Evolutionary conservation across 2,888 invertebrate genomes (phyloP).

Genomic region (Antheraea assamensis): DNA sequence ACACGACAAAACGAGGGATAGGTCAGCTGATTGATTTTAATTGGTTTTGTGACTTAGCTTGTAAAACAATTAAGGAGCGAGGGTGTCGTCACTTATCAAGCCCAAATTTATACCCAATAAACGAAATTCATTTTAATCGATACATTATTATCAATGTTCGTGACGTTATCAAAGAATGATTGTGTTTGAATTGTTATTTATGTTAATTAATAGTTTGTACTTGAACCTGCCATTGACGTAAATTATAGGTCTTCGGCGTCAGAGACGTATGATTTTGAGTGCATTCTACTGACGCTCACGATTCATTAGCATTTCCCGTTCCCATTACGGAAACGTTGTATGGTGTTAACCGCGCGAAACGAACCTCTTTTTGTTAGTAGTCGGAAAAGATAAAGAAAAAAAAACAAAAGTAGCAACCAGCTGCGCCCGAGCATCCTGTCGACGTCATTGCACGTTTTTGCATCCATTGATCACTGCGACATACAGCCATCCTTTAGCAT

Average conservation of each 20-base stretch:
- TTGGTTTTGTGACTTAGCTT: constrained; percentile 59
- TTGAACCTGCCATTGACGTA: constrained; percentile 54
- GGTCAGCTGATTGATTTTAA: constrained; percentile 61
- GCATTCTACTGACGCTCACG: constrained; percentile 56
- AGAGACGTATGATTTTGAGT: constrained; percentile 59
- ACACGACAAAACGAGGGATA: constrained; percentile 45
- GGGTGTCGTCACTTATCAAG: constrained; percentile 38
- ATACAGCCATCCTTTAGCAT: constrained; percentile 57
- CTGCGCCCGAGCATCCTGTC: constrained; percentile 80
- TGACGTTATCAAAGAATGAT: constrained; percentile 17
- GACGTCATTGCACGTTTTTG: constrained; percentile 72
- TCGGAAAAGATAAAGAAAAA: constrained; percentile 60
- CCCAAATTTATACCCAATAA: constrained; percentile 34
- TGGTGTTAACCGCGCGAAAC: constrained; percentile 73
- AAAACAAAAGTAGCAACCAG: constrained; percentile 77
- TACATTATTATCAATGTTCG: constrained; percentile 34
- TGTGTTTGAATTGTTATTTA: constrained; percentile 39
- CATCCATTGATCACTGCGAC: constrained; percentile 64
- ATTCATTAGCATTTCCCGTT: constrained; percentile 76
- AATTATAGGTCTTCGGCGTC: constrained; percentile 51
- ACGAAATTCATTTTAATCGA: constrained; percentile 33
- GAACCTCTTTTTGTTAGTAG: constrained; percentile 65
- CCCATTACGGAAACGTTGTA: constrained; percentile 72
- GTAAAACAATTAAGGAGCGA: constrained; percentile 48
- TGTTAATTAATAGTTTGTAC: constrained; percentile 54